Percentiles rank a stretch among this genome's conserved stretches.
Evolutionary conservation across 1,140 invertebrate species (phyloP).

Genomic region (Holcopasites calliopsidis): DNA sequence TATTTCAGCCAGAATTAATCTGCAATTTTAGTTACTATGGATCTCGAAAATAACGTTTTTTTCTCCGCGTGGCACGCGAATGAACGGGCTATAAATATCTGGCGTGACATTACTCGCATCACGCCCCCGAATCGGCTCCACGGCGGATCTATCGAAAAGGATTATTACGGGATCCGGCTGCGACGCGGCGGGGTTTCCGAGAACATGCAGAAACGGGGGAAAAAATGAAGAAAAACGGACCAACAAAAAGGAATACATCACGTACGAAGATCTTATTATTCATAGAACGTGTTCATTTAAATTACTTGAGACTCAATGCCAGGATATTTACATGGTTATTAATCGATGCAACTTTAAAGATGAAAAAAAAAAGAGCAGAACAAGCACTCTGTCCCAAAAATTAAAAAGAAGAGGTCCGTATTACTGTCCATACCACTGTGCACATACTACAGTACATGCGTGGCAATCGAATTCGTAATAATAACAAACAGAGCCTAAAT

Average conservation of each 20-base stretch:
- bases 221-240: neutral
- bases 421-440: too few relatives aligned
- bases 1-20: slow-evolving; percentile 47
- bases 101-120: slow-evolving; percentile 43
- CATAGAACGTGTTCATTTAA: too few relatives aligned
- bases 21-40: slow-evolving; percentile 47
- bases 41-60: slow-evolving; percentile 46
- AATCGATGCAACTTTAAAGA: too few relatives aligned
- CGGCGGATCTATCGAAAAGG: slow-evolving; percentile 39
- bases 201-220: slow-evolving; percentile 4
- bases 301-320: too few relatives aligned
- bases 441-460: too few relatives aligned
- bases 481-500: slow-evolving; percentile 59
- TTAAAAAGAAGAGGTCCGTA: neutral
- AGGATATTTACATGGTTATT: too few relatives aligned
- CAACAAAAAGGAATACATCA: too few relatives aligned
- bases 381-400: neutral
- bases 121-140: slow-evolving; percentile 2
- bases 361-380: neutral
- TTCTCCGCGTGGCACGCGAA: slow-evolving; percentile 4
- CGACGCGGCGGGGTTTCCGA: neutral
- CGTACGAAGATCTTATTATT: too few relatives aligned
- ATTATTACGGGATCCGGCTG: slow-evolving; percentile 30
- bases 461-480: slow-evolving; percentile 50
- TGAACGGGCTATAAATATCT: slow-evolving; percentile 40